Evolutionary conservation across 2,888 invertebrate genomes (phyloP), one percentile per base, ranked within the genome.

Genomic region (Agriopis marginaria): DNA sequence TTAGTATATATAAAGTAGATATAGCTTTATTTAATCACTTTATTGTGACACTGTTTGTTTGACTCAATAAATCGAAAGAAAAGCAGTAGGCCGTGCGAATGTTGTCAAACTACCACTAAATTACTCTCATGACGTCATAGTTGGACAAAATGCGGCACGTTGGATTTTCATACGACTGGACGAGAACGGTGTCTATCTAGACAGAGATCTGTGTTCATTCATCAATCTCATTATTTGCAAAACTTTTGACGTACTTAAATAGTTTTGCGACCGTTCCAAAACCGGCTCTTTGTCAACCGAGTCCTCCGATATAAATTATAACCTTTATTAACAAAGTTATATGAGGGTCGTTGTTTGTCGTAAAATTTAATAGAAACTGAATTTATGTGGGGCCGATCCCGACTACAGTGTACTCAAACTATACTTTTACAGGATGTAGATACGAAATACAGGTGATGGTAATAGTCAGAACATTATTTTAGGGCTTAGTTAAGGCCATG

Each of bases 281-380:
- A 60, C 66, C 50, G 77, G 51, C 65, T 70, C 81, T 83, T 77
- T 82, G 82, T 82, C 81, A 81, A 80, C 77, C 79, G 78, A 74
- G 80, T 85, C 85, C 86, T 87, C 79, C 84, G 82, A 91, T 90
- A 89, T 87, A n/a, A n/a, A 89, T 89, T 85, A 89, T 85, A 87
- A 86, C 88, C 85, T 89, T 91, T 92, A 92, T 91, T 92, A 93
- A 90, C 90, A 92, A 93, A 93, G 92, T 93, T 93, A 87, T 87
- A 89, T 85, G 84, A 87, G 88, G 90, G 89, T 84, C 79, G 83
- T 78, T 89, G 90, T 89, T 89, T 88, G 88, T 89, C 89, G 87
- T 91, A 87, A 91, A 93, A 91, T 92, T 89, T 92, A 92, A 92
- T 92, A 92, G 89, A 87, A 89, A 88, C 89, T 78, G 88, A 90